Evolutionary conservation across 1,140 invertebrate genomes (phyloP).

Genomic region (Temnothorax curvispinosus): DNA sequence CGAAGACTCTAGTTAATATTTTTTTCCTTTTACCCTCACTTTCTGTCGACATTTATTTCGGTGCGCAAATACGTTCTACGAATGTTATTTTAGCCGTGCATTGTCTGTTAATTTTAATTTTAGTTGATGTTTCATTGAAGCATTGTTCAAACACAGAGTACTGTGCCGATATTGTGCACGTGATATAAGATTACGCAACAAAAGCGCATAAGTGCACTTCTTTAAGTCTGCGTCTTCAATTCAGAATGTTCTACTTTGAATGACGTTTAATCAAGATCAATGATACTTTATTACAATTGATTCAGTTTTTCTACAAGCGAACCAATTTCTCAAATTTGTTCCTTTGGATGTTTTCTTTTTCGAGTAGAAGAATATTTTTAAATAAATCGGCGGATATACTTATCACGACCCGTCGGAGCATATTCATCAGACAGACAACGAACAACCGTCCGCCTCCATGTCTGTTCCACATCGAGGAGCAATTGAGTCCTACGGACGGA

Average conservation of each 20-base stretch:
- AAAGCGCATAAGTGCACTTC: conserved; percentile 36
- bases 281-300: conserved; percentile 32
- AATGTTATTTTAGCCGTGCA: not conserved
- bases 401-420: conserved; percentile 47
- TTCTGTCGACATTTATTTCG: not conserved
- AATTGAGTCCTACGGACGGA: conserved; percentile 77
- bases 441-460: not conserved
- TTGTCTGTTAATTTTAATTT: not conserved
- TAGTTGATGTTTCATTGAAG: not conserved
- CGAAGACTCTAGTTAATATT: conserved; percentile 50
- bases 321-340: not conserved
- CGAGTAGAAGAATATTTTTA: not conserved
- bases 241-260: conserved; percentile 23
- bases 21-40: not conserved
- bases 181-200: conserved; percentile 10
- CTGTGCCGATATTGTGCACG: not conserved
- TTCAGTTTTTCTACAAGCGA: too few species aligned
- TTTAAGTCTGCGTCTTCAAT: not conserved
- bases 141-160: not conserved
- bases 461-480: conserved; percentile 41
- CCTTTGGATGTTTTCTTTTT: not conserved
- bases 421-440: conserved; percentile 54
- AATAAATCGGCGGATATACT: conserved; percentile 23
- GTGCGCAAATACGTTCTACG: not conserved
- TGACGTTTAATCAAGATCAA: conserved; percentile 23